Percentiles rank a stretch among this genome's conserved stretches.
Evolutionary conservation across 2,888 invertebrate genomes (phyloP).

Genomic region (Mythimna impura): DNA sequence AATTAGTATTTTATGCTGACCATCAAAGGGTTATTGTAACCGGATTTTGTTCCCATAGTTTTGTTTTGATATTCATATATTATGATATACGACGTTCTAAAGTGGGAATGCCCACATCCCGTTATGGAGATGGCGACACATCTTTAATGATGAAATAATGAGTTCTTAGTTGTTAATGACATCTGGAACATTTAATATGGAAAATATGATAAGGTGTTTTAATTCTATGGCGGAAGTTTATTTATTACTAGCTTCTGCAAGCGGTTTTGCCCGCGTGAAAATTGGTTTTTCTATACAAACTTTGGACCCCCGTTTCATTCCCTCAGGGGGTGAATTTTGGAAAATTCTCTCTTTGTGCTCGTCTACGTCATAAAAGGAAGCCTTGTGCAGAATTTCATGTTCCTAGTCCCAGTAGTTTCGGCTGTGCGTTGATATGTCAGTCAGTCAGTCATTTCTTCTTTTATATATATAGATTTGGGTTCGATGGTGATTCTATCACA

Average conservation of each 20-base stretch:
- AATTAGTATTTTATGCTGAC: conserved; percentile 75
- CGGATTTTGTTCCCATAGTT: conserved; percentile 70
- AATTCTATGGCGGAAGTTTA: conserved; percentile 6
- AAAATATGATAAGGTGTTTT: conserved; percentile 28
- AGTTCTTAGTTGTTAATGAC: conserved; percentile 44
- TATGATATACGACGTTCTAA: conserved; percentile 67
- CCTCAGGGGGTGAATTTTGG: no score
- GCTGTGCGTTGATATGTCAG: no score
- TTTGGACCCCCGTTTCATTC: no score
- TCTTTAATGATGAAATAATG: conserved; percentile 49
- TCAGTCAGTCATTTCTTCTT: no score
- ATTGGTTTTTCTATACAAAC: no score
- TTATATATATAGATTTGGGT: no score
- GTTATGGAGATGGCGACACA: conserved; percentile 44
- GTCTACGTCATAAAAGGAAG: no score
- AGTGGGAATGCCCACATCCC: conserved; percentile 59
- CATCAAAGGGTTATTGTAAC: conserved; percentile 77
- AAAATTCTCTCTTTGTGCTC: no score
- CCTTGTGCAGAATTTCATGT: no score
- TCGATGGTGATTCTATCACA: neutral
- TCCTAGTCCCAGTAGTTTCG: no score
- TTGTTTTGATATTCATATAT: conserved; percentile 71
- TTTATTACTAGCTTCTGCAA: no score
- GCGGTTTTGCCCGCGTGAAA: no score
- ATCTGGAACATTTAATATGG: conserved; percentile 29